A percentile compares a stretch with the other conserved stretches of the same genome.
phyloP scores from a whole-genome alignment of 2,797 vertebrate genomes.

The Chelidonichthys spinosus region DNA sequence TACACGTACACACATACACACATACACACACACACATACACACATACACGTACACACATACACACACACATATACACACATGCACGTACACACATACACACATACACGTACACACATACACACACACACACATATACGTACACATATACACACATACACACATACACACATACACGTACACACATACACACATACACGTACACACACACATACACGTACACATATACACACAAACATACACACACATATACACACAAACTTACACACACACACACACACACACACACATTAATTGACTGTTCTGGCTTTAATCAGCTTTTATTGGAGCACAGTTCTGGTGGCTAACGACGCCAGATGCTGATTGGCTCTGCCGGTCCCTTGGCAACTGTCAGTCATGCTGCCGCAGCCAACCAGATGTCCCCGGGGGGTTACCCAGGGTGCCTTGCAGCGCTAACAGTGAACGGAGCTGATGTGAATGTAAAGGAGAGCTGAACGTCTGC shows the following conservation, averaged over 20 bases:
- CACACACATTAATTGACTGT: slow-evolving; percentile 38
- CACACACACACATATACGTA: slow-evolving; percentile 21
- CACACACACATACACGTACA: slow-evolving; percentile 14
- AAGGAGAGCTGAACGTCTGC: slow-evolving; percentile 40
- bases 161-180: neutral
- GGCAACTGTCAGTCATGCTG: slow-evolving; percentile 67
- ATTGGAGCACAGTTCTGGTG: slow-evolving; percentile 61
- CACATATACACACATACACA: slow-evolving; percentile 19
- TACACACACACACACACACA: slow-evolving; percentile 29
- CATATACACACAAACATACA: slow-evolving; percentile 25
- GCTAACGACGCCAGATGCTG: slow-evolving; percentile 60
- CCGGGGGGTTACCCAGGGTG: slow-evolving; percentile 39
- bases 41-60: slow-evolving; percentile 15
- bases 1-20: slow-evolving; percentile 25
- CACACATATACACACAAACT: slow-evolving; percentile 23
- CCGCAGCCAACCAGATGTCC: slow-evolving; percentile 56
- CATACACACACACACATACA: slow-evolving; percentile 27
- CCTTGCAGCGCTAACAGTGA: slow-evolving; percentile 44
- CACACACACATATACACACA: neutral
- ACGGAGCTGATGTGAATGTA: slow-evolving; percentile 59
- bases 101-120: slow-evolving; percentile 15
- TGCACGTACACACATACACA: slow-evolving; percentile 10
- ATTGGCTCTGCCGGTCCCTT: slow-evolving; percentile 58
- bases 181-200: slow-evolving; percentile 1
- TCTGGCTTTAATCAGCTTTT: slow-evolving; percentile 67